A percentile compares a stretch with the other conserved stretches of the same genome.
These are phyloP conservation scores for Chiloscyllium punctatum DNA, from an alignment of 2,797 vertebrate genomes.

Conservation along the genomic window DNA sequence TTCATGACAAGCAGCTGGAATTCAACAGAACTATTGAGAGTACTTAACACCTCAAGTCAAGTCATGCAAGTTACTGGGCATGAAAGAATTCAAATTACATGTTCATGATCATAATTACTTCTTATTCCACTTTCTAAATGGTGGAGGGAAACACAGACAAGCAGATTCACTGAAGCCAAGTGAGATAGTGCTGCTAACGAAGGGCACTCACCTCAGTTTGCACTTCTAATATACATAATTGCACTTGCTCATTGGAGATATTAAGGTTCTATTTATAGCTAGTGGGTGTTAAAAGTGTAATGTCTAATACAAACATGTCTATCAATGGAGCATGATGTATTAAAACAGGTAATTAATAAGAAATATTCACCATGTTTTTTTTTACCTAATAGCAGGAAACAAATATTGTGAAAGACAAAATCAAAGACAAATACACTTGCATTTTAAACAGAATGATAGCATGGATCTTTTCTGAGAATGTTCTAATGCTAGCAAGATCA, in stretches of 20 bases:
- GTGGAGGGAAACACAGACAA: not conserved
- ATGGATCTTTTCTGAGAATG: not conserved
- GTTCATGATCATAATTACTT: not conserved
- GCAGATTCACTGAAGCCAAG: not conserved
- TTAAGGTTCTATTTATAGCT: not conserved
- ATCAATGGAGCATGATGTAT: not conserved
- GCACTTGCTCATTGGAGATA: not conserved
- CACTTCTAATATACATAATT: not conserved
- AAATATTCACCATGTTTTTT: not conserved
- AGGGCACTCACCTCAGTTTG: not conserved
- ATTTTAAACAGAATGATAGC: not conserved
- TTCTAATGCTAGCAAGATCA: not conserved
- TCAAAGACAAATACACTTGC: not conserved
- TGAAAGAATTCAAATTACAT: not conserved
- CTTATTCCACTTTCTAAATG: not conserved
- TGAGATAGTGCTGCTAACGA: too few relatives aligned
- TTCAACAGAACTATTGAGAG: not conserved
- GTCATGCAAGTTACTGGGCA: not conserved
- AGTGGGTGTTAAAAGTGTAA: not conserved
- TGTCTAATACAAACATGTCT: not conserved
- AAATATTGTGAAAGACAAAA: not conserved
- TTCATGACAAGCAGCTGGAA: not conserved
- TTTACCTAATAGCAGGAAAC: not conserved
- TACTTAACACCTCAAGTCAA: not conserved
- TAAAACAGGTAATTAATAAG: not conserved